Evolutionary conservation across 2,888 invertebrate genomes (phyloP), one percentile per base, ranked within the genome.

Genomic region (Drosophila incognita): DNA sequence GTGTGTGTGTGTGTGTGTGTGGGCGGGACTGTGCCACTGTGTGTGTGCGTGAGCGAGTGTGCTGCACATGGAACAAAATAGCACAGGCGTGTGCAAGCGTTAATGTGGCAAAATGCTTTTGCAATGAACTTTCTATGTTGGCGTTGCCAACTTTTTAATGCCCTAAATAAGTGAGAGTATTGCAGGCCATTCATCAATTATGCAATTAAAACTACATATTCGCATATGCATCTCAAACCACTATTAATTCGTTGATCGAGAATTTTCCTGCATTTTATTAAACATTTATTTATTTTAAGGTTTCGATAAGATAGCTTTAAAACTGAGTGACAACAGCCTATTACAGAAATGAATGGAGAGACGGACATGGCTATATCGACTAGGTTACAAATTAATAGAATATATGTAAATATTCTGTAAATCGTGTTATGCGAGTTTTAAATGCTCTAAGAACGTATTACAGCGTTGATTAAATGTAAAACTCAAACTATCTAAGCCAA

Each of bases 21-120:
- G 27, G 62, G 52, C 24, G 53, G 49, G 35, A 36, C 27, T 36
- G 65, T 31, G 49, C 40, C n/a, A 10, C 40, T 46, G 42, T 48
- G 53, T 51, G 24, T 48, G 33, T 33, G 61, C 7, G 72, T 27
- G 24, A 13, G 31, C 8, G 38, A 63, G 58, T 40, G 10, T 33
- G 54, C 24, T 52, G 48, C 66, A 80, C 72, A 74, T 73, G 69
- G 58, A 69, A 62, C 72, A 78, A 90, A 90, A 90, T 90, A 74
- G 77, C 70, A 69, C 77, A 79, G 88, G 89, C 90, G 89, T 90
- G 90, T 87, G 76, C 79, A 79, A 81, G 90, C 86, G 90, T 87
- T 87, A 87, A 87, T 90, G 90, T 83, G 86, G 89, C 81, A 87
- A 90, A 86, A 88, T 81, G 81, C 70, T 85, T 82, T 82, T 71